Conservation (phyloP, 2,797 vertebrate genomes). For the Sebastes hubbsi region DNA sequence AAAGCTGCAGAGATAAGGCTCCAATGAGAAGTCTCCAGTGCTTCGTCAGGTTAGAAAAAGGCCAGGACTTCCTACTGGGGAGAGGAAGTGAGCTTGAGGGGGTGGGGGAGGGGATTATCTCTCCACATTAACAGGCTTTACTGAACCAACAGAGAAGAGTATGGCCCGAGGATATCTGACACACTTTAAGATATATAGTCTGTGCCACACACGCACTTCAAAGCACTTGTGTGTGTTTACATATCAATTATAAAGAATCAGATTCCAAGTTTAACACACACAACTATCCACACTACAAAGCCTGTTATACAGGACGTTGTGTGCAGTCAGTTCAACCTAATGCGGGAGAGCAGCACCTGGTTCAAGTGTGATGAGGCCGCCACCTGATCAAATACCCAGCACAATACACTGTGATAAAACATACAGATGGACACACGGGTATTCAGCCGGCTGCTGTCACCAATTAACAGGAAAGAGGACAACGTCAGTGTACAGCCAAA, state of each 20-base stretch:
- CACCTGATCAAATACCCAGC: slow-evolving; percentile 63
- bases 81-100: slow-evolving; percentile 49
- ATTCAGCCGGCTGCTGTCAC: slow-evolving; percentile 18
- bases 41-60: slow-evolving; percentile 41
- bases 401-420: slow-evolving; percentile 31
- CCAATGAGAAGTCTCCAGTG: slow-evolving; percentile 41
- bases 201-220: slow-evolving; percentile 50
- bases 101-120: slow-evolving; percentile 5
- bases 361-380: slow-evolving; percentile 16
- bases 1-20: slow-evolving; percentile 59
- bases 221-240: slow-evolving; percentile 57
- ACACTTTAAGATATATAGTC: slow-evolving; percentile 49
- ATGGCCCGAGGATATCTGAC: slow-evolving; percentile 45
- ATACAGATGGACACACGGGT: background rate
- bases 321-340: slow-evolving; percentile 22
- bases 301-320: slow-evolving; percentile 39
- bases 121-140: slow-evolving; percentile 37
- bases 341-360: slow-evolving; percentile 48
- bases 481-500: background rate
- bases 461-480: background rate
- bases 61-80: slow-evolving; percentile 55
- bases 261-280: slow-evolving; percentile 58
- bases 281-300: slow-evolving; percentile 50
- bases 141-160: slow-evolving; percentile 24
- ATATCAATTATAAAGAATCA: slow-evolving; percentile 56